phyloP scores from a whole-genome alignment of 2,888 invertebrate species.

The Coecobrya sp. region DNA sequence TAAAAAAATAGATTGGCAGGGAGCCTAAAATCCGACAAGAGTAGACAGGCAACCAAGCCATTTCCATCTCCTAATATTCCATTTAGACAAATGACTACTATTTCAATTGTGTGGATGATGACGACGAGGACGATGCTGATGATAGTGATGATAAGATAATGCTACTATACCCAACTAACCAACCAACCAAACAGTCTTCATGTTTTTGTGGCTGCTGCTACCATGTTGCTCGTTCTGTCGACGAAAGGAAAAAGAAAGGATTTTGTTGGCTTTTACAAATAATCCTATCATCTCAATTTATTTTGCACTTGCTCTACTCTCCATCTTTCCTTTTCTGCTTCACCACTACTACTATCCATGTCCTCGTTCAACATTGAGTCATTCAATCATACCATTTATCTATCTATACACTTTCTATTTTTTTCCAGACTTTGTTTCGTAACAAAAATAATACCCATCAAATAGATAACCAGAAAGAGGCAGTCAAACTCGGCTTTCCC shows the following conservation, averaged over 20 bases:
- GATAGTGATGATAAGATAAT: slow-evolving; percentile 49
- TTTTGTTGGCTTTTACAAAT: slow-evolving; percentile 58
- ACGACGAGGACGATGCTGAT: not conserved
- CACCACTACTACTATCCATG: not conserved
- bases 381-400: slow-evolving; percentile 44
- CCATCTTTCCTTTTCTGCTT: not conserved
- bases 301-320: slow-evolving; percentile 46
- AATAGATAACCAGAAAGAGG: slow-evolving; percentile 3
- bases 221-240: not conserved
- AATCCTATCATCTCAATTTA: slow-evolving; percentile 70
- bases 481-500: not conserved
- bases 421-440: slow-evolving; percentile 23
- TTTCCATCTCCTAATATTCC: slow-evolving; percentile 37
- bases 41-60: slow-evolving; percentile 14
- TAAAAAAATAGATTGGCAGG: slow-evolving; percentile 43
- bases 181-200: slow-evolving; percentile 16
- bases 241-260: slow-evolving; percentile 43
- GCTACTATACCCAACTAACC: not conserved
- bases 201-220: not conserved
- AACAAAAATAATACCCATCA: slow-evolving; percentile 3
- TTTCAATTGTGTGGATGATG: slow-evolving; percentile 59
- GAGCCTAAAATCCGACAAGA: slow-evolving; percentile 7
- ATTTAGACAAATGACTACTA: slow-evolving; percentile 62
- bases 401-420: not conserved
- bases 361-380: slow-evolving; percentile 23